These are phyloP conservation scores for Batillaria attramentaria DNA, from an alignment of 1,140 invertebrate species.

Conservation along the genomic window DNA sequence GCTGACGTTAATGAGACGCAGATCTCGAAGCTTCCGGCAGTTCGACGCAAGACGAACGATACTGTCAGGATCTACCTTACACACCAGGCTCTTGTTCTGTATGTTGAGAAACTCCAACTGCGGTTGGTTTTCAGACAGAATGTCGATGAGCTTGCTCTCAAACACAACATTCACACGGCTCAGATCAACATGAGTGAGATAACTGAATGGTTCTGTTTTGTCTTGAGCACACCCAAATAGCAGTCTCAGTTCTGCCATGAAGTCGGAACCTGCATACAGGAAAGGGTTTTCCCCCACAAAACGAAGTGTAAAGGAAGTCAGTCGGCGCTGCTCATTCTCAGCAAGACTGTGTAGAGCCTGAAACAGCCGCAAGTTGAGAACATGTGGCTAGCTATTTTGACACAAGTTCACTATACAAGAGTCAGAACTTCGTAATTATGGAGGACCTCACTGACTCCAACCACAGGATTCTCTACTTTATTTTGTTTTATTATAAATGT, in stretches of 20 bases:
- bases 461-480: too few relatives aligned
- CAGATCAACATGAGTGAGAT: slow-evolving; percentile 54
- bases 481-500: too few relatives aligned
- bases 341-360: slow-evolving; percentile 39
- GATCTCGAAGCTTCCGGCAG: slow-evolving; percentile 54
- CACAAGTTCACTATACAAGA: too few relatives aligned
- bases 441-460: too few relatives aligned
- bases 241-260: slow-evolving; percentile 40
- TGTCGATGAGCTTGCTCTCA: slow-evolving; percentile 54
- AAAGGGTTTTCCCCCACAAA: slow-evolving; percentile 57
- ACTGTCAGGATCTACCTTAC: slow-evolving; percentile 52
- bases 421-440: too few relatives aligned
- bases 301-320: slow-evolving; percentile 42
- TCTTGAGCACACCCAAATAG: slow-evolving; percentile 40
- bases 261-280: slow-evolving; percentile 58
- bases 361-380: too few relatives aligned
- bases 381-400: too few relatives aligned
- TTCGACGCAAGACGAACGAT: slow-evolving; percentile 46
- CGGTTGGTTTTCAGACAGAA: slow-evolving; percentile 55
- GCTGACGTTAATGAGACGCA: slow-evolving; percentile 55
- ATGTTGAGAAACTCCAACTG: slow-evolving; percentile 60
- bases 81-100: slow-evolving; percentile 58
- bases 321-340: slow-evolving; percentile 28
- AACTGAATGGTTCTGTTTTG: not conserved
- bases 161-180: slow-evolving; percentile 53